Conservation (phyloP, 1,140 invertebrate species). For the Telenomus remus region DNA sequence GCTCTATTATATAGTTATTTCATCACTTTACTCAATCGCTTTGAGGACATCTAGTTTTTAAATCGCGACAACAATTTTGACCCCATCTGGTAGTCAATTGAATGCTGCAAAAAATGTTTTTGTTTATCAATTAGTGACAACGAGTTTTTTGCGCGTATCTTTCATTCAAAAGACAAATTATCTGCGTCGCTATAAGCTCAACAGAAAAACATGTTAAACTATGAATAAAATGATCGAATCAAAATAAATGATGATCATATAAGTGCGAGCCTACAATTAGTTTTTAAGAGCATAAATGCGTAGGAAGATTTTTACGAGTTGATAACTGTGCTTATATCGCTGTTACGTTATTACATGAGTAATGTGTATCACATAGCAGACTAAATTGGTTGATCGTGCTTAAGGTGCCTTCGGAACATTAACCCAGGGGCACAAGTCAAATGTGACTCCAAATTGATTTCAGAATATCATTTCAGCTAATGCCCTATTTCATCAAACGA, state of each 20-base stretch:
- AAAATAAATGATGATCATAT: no score
- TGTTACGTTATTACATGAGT: slow-evolving; percentile 37
- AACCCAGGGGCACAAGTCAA: slow-evolving; percentile 13
- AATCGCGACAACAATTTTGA: no score
- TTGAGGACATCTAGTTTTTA: no score
- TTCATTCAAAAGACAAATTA: slow-evolving; percentile 18
- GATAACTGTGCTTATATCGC: slow-evolving; percentile 29
- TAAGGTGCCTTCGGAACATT: slow-evolving; percentile 42
- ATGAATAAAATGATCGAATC: neutral
- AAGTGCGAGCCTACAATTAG: no score
- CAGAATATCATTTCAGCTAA: no score
- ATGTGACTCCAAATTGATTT: no score
- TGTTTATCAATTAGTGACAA: no score
- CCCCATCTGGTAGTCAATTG: no score
- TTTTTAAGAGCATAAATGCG: slow-evolving; percentile 18
- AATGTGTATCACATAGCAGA: slow-evolving; percentile 64
- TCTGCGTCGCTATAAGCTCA: neutral
- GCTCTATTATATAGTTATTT: no score
- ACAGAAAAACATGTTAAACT: neutral
- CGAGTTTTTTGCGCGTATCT: slow-evolving; percentile 44
- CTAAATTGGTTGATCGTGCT: slow-evolving; percentile 69
- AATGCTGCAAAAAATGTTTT: no score
- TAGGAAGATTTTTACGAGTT: slow-evolving; percentile 31
- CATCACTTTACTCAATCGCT: no score
- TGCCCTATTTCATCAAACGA: no score